Evolutionary conservation across 2,113 vertebrate genomes (phyloP), one percentile per base, ranked within the genome.

Genomic region (Phrynosoma platyrhinos): DNA sequence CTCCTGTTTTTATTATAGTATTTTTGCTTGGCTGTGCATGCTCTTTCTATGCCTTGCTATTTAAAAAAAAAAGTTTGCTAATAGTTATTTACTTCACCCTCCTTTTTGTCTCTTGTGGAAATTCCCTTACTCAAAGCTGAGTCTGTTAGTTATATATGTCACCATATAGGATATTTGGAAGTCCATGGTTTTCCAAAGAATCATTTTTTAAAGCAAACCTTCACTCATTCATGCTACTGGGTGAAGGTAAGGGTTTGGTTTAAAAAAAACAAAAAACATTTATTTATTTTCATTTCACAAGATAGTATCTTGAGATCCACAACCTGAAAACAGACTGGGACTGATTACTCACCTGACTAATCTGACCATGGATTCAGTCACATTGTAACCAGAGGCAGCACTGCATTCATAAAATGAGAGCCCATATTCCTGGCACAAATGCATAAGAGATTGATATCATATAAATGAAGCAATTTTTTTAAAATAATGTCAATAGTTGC

Each of bases 331-430:
- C 74, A 14, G 53, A 23, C 14, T 40, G 9, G 25, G 62, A 4
- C 0, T 12, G 8, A 9, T 0, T 36, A 7, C 96, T 97, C 97
- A 99, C 99, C 98, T 97, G 92, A 96, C 95, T 52, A 99, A 92
- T 75, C 88, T 95, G 93, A 96, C 94, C 94, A 99, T 86, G 80
- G 97, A 96, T 85, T 98, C 94, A 0, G 91, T 91, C 90, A 99
- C 96, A 1, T 99, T 99, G 92, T 98, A 96, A 14, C 98, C 98
- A 0, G 98, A 98, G 80, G 96, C 96, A 71, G 98, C 98, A 0
- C 98, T 99, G 92, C 98, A 99, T 93, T 99, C 98, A 1, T 96
- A 96, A 83, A 99, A 99, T 82, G 91, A 87, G 83, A 98, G 94
- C 53, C 96, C 96, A 86, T 97, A 96, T 87, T 98, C 98, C 98